phyloP scores from a whole-genome alignment of 2,888 invertebrate species.

The Chaetogeoica ovagalla region DNA sequence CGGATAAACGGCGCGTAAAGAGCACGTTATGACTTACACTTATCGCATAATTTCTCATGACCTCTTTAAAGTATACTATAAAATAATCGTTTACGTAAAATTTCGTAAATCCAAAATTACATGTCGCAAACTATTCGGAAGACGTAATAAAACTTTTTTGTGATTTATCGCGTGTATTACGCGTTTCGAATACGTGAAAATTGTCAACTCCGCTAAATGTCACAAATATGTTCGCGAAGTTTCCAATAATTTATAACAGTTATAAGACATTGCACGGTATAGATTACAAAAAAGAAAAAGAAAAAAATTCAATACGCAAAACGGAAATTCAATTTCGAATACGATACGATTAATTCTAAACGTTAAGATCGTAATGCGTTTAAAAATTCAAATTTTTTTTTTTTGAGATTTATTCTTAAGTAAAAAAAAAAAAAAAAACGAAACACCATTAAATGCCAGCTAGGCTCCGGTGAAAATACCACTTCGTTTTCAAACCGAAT shows the following conservation, averaged over 20 bases:
- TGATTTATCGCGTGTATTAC: constrained; percentile 13
- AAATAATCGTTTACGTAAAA: constrained; percentile 24
- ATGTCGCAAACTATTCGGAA: constrained; percentile 3
- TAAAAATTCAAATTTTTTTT: too few species aligned
- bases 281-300: too few species aligned
- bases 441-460: too few species aligned
- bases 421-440: neutral
- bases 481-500: constrained; percentile 1
- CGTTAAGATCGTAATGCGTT: too few species aligned
- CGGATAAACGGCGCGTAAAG: constrained; percentile 47
- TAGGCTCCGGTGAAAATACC: neutral
- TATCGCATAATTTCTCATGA: constrained; percentile 40
- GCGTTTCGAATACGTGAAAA: neutral
- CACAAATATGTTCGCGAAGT: too few species aligned
- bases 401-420: neutral
- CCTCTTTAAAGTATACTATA: constrained; percentile 34
- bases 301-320: too few species aligned
- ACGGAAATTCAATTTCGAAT: too few species aligned
- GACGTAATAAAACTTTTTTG: neutral
- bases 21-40: constrained; percentile 32
- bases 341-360: too few species aligned
- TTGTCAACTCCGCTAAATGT: too few species aligned
- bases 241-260: too few species aligned
- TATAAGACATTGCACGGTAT: too few species aligned
- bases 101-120: constrained; percentile 28